Conservation (phyloP, 2,797 vertebrate species). For the Lutjanus campechanus region DNA sequence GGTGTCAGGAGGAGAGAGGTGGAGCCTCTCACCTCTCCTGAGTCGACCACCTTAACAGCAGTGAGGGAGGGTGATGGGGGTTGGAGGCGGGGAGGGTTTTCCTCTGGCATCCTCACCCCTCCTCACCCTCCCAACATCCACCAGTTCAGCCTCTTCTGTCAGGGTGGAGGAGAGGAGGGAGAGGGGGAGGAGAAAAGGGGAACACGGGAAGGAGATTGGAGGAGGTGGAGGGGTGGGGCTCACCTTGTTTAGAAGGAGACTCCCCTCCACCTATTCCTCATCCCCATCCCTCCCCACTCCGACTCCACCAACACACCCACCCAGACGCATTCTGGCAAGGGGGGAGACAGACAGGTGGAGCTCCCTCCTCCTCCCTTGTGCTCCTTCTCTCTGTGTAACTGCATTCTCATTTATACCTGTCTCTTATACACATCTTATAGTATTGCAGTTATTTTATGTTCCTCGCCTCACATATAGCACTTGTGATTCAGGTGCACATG, state of each 20-base stretch:
- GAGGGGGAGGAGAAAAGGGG: background rate
- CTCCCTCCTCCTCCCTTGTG: conserved; percentile 23
- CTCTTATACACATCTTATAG: background rate
- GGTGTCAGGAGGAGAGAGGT: background rate
- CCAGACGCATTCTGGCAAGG: conserved; percentile 34
- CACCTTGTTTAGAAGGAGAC: conserved; percentile 34
- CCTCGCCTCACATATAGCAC: background rate
- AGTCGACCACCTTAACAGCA: background rate
- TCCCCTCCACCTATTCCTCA: background rate
- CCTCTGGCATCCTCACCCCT: background rate
- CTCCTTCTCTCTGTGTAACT: conserved; percentile 35
- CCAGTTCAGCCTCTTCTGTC: background rate
- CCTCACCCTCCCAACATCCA: background rate
- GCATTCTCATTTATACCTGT: conserved; percentile 56
- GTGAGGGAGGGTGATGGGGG: background rate
- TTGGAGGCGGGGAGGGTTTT: background rate
- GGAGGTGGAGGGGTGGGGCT: conserved; percentile 26
- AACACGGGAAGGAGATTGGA: conserved; percentile 15
- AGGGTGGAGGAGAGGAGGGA: background rate
- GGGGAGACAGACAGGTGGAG: conserved; percentile 59
- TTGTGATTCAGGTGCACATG: background rate
- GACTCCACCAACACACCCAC: background rate
- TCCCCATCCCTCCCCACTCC: background rate
- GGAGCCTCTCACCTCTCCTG: background rate
- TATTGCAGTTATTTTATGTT: background rate